phyloP scores from a whole-genome alignment of 2,113 vertebrate species.

The Archocentrus centrarchus region DNA sequence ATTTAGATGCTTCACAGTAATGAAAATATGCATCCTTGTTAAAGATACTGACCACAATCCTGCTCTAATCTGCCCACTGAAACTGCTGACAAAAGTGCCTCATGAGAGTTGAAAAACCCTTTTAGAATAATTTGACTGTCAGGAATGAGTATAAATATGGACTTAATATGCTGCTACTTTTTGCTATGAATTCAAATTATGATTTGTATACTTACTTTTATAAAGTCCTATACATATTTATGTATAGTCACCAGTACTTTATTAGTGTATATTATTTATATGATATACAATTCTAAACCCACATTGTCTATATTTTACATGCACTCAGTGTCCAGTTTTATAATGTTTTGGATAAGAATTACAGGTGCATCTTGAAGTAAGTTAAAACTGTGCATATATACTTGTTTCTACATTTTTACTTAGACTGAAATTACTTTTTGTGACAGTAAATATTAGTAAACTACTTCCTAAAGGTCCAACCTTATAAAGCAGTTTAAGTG shows the following conservation, averaged over 20 bases:
- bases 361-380: neutral
- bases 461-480: neutral
- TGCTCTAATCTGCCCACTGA: neutral
- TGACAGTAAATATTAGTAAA: neutral
- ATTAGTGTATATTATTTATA: neutral
- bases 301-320: neutral
- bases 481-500: neutral
- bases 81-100: neutral
- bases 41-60: neutral
- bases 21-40: constrained; percentile 16
- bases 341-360: neutral
- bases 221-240: neutral
- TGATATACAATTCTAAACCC: neutral
- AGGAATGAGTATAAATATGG: neutral
- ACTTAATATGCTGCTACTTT: neutral
- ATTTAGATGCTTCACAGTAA: neutral
- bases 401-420: no score
- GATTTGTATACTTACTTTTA: neutral
- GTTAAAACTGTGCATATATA: no score
- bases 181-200: neutral
- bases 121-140: neutral
- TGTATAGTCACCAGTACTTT: neutral
- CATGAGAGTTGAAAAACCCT: neutral
- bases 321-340: neutral
- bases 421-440: neutral